phyloP scores from a whole-genome alignment of 2,113 vertebrate species.

The Pachycephala philippinensis region DNA sequence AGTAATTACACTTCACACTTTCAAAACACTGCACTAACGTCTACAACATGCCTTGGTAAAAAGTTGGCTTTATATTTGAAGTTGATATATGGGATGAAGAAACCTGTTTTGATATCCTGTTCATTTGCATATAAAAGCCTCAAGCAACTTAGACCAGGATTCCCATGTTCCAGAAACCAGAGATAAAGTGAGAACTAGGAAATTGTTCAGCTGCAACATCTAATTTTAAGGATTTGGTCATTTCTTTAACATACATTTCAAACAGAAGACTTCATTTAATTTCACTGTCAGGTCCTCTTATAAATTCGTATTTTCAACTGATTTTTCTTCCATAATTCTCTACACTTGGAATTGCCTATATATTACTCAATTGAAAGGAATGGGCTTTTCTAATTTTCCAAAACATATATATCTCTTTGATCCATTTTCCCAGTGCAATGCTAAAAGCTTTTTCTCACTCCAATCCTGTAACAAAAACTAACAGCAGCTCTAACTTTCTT shows the following conservation, averaged over 20 bases:
- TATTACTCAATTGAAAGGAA: not conserved
- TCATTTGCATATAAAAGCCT: not conserved
- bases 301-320: not conserved
- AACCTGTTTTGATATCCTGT: not conserved
- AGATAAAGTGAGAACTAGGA: not conserved
- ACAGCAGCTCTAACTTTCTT: not conserved
- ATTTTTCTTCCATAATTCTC: not conserved
- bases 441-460: not conserved
- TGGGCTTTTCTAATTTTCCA: not conserved
- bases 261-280: not conserved
- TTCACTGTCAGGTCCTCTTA: not conserved
- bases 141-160: not conserved
- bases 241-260: not conserved
- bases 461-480: not conserved
- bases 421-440: not conserved
- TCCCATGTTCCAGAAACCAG: not conserved
- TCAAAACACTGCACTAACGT: not conserved
- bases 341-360: not conserved
- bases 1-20: not conserved
- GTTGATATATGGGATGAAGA: not conserved
- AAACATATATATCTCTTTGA: not conserved
- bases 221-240: not conserved
- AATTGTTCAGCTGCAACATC: not conserved
- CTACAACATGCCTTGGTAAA: not conserved
- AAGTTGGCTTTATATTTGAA: not conserved